A percentile compares a stretch with the other conserved stretches of the same genome.
These are phyloP conservation scores for Gobionotothen gibberifrons DNA, from an alignment of 2,797 vertebrate genomes.

Conservation along the genomic window DNA sequence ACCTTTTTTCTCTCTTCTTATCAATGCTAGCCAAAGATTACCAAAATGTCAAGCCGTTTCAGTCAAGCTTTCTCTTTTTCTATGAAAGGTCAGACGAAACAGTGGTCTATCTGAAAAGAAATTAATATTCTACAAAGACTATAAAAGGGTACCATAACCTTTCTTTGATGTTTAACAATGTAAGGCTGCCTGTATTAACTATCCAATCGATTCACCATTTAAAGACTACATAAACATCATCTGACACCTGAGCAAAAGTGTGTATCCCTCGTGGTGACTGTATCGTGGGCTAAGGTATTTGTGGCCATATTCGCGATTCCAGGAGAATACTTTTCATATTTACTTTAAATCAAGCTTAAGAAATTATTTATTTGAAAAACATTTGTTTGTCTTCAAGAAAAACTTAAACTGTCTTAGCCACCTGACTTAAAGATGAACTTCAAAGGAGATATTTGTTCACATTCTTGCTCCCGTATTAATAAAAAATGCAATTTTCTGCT, in stretches of 20 bases:
- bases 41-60: slow-evolving; percentile 87
- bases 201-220: slow-evolving; percentile 77
- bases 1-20: slow-evolving; percentile 72
- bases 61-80: slow-evolving; percentile 82
- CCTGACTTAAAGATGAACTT: neutral
- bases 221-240: slow-evolving; percentile 69
- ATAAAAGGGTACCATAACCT: slow-evolving; percentile 83
- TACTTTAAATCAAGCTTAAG: neutral
- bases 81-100: slow-evolving; percentile 86
- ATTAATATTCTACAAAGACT: slow-evolving; percentile 81
- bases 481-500: too few species aligned
- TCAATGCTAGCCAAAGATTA: slow-evolving; percentile 82
- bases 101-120: slow-evolving; percentile 80
- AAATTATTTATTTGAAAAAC: neutral
- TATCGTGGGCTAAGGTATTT: slow-evolving; percentile 9
- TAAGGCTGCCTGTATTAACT: slow-evolving; percentile 64
- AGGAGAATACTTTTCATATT: neutral
- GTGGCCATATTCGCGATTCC: neutral
- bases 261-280: slow-evolving; percentile 11
- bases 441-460: too few species aligned
- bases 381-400: neutral
- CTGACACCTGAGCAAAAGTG: slow-evolving; percentile 45
- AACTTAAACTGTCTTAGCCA: too few species aligned
- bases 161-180: slow-evolving; percentile 75
- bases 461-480: too few species aligned